Evolutionary conservation across 2,888 invertebrate species (phyloP), one percentile per base, ranked within the genome.

Genomic region (Drosophila leonis): DNA sequence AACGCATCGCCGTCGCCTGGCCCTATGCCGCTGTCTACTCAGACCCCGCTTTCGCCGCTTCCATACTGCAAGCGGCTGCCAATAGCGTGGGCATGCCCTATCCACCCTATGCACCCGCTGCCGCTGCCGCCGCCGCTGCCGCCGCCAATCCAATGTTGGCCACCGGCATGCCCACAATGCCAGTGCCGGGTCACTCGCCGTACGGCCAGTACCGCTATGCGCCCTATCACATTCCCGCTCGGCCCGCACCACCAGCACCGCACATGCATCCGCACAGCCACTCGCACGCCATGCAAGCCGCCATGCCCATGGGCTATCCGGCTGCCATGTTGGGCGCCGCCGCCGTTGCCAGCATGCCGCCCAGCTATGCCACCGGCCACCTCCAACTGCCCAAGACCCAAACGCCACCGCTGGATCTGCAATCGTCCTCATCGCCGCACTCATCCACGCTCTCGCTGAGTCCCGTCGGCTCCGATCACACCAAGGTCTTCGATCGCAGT

Each of bases 11-110:
- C 0, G 95, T 98, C 82, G 96, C 97, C 0, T 99, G 99, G 98
- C 98, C 98, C 0, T 98, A 98, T 93, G 96, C 97, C 0, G 97
- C 98, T 0, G 98, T 98, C 65, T 98, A 98, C 93, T 96, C 97
- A 33, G 98, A 99, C 90, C 98, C 98, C 0, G 96, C 98, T 0
- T 95, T 99, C 87, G 98, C 98, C 7, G 98, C 98, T 3, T 97
- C 98, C 39, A 95, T 98, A 10, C 95, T 98, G 2, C 98, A 98
- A 90, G 98, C 98, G 0, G 97, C 97, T 0, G 97, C 97, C 9
- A 96, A 95, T 4, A 95, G 95, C 12, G 95, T 95, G 12, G 95
- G 95, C 55, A 93, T 96, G 64, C 95, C 95, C 4, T 95, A 95
- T 91, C 94, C 94, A 1, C 95, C 95, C 74, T 94, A 95, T 91